A percentile compares a stretch with the other conserved stretches of the same genome.
These are phyloP conservation scores for Thinocorus orbignyianus DNA, from an alignment of 2,113 vertebrate genomes.

Conservation along the genomic window DNA sequence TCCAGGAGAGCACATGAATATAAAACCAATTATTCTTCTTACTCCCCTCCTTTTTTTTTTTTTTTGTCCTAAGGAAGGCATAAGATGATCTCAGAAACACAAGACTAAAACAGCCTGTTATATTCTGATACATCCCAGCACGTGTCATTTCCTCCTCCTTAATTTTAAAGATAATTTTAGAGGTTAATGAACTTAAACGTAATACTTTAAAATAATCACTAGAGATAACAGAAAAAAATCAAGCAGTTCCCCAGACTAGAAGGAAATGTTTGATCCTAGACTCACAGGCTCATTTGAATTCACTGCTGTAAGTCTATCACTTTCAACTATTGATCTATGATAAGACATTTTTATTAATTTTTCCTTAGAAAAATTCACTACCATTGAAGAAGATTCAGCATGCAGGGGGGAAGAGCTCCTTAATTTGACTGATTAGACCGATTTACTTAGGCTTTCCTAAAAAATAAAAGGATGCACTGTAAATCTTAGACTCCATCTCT, in stretches of 20 bases:
- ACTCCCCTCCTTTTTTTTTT: background rate
- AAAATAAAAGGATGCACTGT: background rate
- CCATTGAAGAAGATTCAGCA: constrained; percentile 31
- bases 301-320: constrained; percentile 60
- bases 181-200: constrained; percentile 66
- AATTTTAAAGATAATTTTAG: constrained; percentile 62
- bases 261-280: constrained; percentile 58
- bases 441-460: constrained; percentile 43
- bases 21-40: background rate
- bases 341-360: constrained; percentile 74
- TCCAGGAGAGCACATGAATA: constrained; percentile 26
- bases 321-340: constrained; percentile 71
- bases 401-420: background rate
- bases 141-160: constrained; percentile 8
- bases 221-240: constrained; percentile 61
- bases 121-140: constrained; percentile 5
- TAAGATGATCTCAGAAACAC: background rate
- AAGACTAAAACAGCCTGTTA: background rate
- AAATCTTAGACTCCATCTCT: constrained; percentile 34
- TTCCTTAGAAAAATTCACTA: constrained; percentile 61
- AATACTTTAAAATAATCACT: constrained; percentile 67
- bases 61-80: background rate
- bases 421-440: constrained; percentile 63
- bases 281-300: constrained; percentile 62
- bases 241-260: constrained; percentile 28